phyloP scores from a whole-genome alignment of 2,113 vertebrate species.

The Craseonycteris thonglongyai region DNA sequence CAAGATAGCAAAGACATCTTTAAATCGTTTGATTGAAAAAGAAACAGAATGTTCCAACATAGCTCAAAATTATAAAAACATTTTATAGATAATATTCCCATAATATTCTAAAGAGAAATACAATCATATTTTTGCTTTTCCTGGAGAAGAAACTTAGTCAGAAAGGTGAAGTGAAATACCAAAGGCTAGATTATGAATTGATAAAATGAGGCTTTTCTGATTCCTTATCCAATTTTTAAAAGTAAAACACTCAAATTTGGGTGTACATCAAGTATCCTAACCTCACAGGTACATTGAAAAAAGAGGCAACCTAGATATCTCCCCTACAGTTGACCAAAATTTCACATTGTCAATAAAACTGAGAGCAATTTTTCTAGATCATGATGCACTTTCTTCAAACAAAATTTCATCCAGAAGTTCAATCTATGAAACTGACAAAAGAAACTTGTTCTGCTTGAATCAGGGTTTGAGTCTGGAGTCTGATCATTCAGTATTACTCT shows the following conservation, averaged over 20 bases:
- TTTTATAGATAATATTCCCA: not conserved
- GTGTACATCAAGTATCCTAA: not conserved
- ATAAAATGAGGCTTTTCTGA: not conserved
- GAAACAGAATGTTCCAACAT: not conserved
- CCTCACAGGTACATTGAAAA: not conserved
- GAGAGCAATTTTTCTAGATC: not conserved
- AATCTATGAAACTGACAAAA: not conserved
- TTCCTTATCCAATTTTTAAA: not conserved
- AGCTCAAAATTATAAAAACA: not conserved
- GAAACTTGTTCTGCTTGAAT: not conserved
- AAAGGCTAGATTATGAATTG: not conserved
- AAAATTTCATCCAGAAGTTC: not conserved
- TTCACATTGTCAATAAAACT: not conserved
- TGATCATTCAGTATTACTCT: not conserved
- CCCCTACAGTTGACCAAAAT: fast-evolving
- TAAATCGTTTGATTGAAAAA: not conserved
- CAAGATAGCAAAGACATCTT: not conserved
- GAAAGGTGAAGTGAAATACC: not conserved
- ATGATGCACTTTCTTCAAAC: not conserved
- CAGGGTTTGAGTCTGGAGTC: not conserved
- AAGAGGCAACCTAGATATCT: too few species aligned
- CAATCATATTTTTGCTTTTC: not conserved
- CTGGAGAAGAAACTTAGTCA: not conserved
- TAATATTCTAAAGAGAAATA: not conserved
- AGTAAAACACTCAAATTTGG: not conserved